Evolutionary conservation across 2,888 invertebrate genomes (phyloP).

Genomic region (Lucinisca nassula): DNA sequence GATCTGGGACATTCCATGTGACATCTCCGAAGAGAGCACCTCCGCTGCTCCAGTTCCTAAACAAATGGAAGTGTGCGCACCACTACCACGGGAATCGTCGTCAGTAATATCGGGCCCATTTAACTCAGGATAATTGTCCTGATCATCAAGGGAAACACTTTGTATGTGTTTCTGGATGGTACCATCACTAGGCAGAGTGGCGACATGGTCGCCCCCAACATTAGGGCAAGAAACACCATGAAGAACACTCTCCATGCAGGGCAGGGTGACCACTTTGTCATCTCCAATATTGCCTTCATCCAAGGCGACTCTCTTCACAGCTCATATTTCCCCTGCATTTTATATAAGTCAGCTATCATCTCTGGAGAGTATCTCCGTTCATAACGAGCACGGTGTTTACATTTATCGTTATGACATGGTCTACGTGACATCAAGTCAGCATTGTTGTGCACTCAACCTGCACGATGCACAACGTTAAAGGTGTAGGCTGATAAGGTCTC

Average conservation of each 20-base stretch:
- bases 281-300: too few relatives aligned
- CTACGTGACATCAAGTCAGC: neutral
- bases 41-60: neutral
- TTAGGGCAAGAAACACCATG: neutral
- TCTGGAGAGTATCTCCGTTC: neutral
- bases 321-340: neutral
- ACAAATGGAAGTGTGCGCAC: neutral
- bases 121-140: neutral
- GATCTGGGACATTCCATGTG: neutral
- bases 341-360: neutral
- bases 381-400: too few relatives aligned
- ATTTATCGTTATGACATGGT: too few relatives aligned
- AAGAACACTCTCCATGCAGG: neutral
- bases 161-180: neutral
- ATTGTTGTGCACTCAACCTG: neutral
- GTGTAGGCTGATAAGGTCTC: neutral
- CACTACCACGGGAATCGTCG: neutral
- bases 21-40: slow-evolving; percentile 1
- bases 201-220: neutral
- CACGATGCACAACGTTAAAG: neutral
- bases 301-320: too few relatives aligned
- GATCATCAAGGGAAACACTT: neutral
- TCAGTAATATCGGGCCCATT: neutral
- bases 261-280: neutral
- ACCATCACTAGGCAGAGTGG: neutral